Evolutionary conservation across 2,797 vertebrate genomes (phyloP).

Genomic region (Melopsittacus undulatus): DNA sequence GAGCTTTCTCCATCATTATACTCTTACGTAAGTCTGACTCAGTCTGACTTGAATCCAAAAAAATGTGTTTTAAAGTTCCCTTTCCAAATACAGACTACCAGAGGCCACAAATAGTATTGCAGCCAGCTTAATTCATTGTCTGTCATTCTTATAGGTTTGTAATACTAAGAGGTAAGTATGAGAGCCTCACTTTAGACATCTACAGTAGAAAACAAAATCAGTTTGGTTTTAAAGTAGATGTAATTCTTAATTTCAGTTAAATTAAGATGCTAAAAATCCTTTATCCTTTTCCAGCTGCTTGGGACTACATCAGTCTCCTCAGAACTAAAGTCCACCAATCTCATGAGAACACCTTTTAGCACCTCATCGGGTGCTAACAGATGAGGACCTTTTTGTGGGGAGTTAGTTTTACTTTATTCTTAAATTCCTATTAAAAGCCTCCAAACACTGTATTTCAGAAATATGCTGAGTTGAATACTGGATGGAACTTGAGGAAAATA

Average conservation of each 20-base stretch:
- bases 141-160: background rate
- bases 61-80: background rate
- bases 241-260: background rate
- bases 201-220: background rate
- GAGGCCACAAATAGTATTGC: constrained; percentile 29
- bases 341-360: background rate
- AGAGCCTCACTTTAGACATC: background rate
- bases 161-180: background rate
- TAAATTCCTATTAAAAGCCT: background rate
- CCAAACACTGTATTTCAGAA: background rate
- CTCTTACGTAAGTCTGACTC: background rate
- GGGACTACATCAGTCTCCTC: constrained; percentile 31
- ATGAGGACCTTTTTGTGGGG: background rate
- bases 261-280: background rate
- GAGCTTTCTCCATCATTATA: constrained; percentile 2
- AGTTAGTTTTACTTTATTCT: background rate
- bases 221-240: constrained; percentile 14
- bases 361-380: background rate
- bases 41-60: constrained; percentile 4
- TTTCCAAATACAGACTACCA: constrained; percentile 41
- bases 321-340: constrained; percentile 25
- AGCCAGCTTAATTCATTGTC: constrained; percentile 23
- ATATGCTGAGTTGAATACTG: background rate
- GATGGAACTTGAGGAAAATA: background rate
- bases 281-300: background rate